Conservation (phyloP, 35 echinoderm and acorn worm species). For the Diadema setosum region DNA sequence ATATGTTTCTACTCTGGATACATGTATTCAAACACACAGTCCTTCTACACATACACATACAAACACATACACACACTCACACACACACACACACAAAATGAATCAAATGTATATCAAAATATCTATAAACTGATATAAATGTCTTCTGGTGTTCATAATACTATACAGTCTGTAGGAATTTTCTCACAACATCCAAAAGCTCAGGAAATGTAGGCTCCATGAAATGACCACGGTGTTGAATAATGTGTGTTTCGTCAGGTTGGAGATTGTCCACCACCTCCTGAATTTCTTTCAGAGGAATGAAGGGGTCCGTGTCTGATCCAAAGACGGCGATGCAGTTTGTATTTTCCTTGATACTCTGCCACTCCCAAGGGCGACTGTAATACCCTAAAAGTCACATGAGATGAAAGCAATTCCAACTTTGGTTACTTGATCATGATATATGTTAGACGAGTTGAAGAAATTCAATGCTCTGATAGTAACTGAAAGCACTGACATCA, state of each 20-base stretch:
- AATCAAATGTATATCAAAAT: too few relatives aligned
- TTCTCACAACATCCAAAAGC: neutral
- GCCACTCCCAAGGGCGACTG: conserved; percentile 43
- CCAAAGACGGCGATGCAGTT: conserved; percentile 36
- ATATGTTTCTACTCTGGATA: too few relatives aligned
- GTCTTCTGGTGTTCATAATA: too few relatives aligned
- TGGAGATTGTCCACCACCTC: conserved; percentile 32
- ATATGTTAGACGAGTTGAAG: neutral
- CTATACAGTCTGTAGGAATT: too few relatives aligned
- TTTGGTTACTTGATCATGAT: neutral
- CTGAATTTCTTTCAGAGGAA: conserved; percentile 34
- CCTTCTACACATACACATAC: too few relatives aligned
- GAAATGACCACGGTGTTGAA: conserved; percentile 44
- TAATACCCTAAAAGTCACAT: conserved; percentile 14
- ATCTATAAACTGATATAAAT: too few relatives aligned
- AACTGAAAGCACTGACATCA: too few relatives aligned
- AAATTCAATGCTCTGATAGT: too few relatives aligned
- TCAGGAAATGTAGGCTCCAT: neutral
- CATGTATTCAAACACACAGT: too few relatives aligned
- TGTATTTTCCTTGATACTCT: conserved; percentile 32
- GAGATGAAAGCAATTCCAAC: neutral
- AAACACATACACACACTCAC: too few relatives aligned
- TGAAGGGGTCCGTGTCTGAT: conserved; percentile 35
- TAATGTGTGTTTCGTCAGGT: conserved; percentile 8
- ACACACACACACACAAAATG: too few relatives aligned